Base-by-base conservation (phyloP, 1,140 invertebrate genomes). In the Rhagoletis zephyria region DNA sequence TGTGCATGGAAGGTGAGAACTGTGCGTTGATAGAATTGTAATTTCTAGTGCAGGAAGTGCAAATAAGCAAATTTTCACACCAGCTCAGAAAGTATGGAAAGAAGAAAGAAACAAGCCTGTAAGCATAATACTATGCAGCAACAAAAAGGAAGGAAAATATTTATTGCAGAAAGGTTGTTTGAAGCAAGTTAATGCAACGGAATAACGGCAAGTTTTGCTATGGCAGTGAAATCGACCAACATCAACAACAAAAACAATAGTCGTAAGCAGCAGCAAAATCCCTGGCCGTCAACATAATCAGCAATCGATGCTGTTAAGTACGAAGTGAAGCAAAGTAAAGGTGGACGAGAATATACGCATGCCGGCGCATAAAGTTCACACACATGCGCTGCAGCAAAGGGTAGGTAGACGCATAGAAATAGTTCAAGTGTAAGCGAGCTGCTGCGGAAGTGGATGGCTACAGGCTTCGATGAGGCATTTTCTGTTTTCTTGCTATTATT, bases 61-160 rank as follows among this genome's bases (percentile, higher is more conserved):
- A 74, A 74, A 74, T 16, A 74, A 74, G 42, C 40, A 30, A 74
- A 74, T 74, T 74, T 74, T 74, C 67, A 74, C 67, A 48, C 67
- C 67, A 48, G 40, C 42, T 1, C 14, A n/a, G 3, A 9, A 48
- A 74, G 12, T 14, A 14, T 14, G 42, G 3, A 74, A 42, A 10
- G 67, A 67, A 30, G 12, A 63, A 14, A 7, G 40, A 5, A 12
- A 56, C 10, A 2, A 56, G 51, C 5, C 10, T 30, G 40, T 16
- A 74, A 74, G 14, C 14, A n/a, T 2, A 4, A 48, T 45, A 74
- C 10, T 5, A 42, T 10, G 10, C 40, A 74, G 6, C 42, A 42
- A 1, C 42, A 74, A 74, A 12, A 14, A 45, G 45, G 5, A 74
- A 74, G 40, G 12, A 74, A 74, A 16, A 74, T 12, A 45, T 74